A percentile compares a stretch with the other conserved stretches of the same genome.
phyloP scores from a whole-genome alignment of 2,888 invertebrate genomes.

The Drosophila kanekoi region DNA sequence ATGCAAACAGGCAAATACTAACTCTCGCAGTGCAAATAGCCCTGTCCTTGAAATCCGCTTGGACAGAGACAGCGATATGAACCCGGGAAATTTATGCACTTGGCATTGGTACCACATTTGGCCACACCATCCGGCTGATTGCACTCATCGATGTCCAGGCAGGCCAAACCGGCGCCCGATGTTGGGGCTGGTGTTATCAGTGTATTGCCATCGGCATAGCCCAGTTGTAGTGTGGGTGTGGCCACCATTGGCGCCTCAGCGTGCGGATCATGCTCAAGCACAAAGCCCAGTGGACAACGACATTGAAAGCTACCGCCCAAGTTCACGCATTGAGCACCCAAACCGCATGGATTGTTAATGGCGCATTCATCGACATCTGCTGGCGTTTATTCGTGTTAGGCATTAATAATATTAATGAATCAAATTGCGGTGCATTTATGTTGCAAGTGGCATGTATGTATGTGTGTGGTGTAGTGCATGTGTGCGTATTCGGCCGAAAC shows the following conservation, averaged over 20 bases:
- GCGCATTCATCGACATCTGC: constrained; percentile 91
- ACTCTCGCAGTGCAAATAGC: constrained; percentile 92
- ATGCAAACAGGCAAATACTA: constrained; percentile 85
- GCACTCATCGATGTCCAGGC: constrained; percentile 92
- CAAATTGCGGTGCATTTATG: constrained; percentile 51
- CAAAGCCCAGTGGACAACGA: constrained; percentile 90
- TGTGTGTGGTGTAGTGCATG: constrained; percentile 37
- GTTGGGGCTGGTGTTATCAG: constrained; percentile 45
- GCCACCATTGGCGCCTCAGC: constrained; percentile 42
- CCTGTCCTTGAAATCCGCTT: constrained; percentile 91
- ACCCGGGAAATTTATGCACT: constrained; percentile 93
- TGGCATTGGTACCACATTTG: constrained; percentile 92
- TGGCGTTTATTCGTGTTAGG: constrained; percentile 56
- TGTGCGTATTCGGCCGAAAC: constrained; percentile 43
- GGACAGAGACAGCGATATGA: constrained; percentile 92
- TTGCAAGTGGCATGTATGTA: constrained; percentile 42
- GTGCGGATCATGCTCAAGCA: constrained; percentile 85
- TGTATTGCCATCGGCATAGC: constrained; percentile 67
- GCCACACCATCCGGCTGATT: constrained; percentile 88
- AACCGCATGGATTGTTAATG: constrained; percentile 88
- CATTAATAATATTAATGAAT: constrained; percentile 68
- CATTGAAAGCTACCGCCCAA: constrained; percentile 91
- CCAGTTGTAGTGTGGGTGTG: constrained; percentile 58
- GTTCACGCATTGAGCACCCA: constrained; percentile 90
- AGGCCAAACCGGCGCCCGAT: constrained; percentile 86